Evolutionary conservation across 1,140 invertebrate genomes (phyloP).

Genomic region (Delia radicum): DNA sequence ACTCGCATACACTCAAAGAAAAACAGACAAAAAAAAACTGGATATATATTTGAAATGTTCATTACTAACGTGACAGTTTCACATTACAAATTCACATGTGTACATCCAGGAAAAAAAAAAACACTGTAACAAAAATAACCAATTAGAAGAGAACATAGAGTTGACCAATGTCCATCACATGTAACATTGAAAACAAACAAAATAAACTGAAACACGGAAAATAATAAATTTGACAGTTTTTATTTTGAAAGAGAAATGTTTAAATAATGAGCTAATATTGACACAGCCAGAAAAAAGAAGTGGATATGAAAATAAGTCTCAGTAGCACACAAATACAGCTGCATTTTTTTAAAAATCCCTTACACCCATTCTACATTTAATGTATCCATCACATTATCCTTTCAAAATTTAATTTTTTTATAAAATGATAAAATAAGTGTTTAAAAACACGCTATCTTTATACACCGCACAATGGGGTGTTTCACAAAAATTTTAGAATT

Average conservation of each 20-base stretch:
- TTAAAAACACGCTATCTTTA: background rate
- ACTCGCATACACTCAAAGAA: background rate
- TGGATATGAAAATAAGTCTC: no score
- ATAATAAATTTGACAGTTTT: background rate
- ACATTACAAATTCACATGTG: conserved; percentile 1
- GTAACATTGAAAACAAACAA: background rate
- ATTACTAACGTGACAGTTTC: conserved; percentile 20
- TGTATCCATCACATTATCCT: background rate
- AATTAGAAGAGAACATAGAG: conserved; percentile 17
- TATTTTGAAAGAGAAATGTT: background rate
- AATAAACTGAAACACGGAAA: background rate
- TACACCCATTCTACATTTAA: background rate
- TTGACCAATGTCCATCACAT: conserved; percentile 25
- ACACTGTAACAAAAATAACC: conserved; percentile 12
- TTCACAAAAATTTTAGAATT: no score
- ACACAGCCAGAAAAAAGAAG: no score
- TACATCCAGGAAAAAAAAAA: background rate
- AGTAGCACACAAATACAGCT: no score
- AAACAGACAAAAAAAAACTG: conserved; percentile 8
- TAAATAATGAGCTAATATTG: conserved; percentile 10
- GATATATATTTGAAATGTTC: conserved; percentile 25
- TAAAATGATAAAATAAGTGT: background rate
- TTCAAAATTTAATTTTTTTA: background rate
- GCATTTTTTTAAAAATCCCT: background rate
- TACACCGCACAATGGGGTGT: background rate